A percentile compares a stretch with the other conserved stretches of the same genome.
Conservation (phyloP, 2,113 vertebrate genomes). For the Cyanistes caeruleus region DNA sequence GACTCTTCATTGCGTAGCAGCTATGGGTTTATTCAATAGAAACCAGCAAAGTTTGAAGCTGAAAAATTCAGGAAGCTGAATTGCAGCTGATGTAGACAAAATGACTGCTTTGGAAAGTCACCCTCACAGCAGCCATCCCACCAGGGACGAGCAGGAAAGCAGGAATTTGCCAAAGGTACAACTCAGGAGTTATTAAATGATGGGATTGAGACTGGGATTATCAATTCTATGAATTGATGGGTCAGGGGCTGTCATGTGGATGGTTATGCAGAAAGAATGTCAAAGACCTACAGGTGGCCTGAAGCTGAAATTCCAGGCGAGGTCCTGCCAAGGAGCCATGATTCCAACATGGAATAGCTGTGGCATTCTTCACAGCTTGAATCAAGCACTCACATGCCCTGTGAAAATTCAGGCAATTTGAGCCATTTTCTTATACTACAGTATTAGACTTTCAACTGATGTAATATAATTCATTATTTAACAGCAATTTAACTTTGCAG, state of each 20-base stretch:
- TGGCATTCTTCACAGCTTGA: neutral
- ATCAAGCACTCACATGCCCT: neutral
- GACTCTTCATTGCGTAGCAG: rapidly evolving
- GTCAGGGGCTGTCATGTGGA: neutral
- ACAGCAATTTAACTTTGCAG: neutral
- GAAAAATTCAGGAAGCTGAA: neutral
- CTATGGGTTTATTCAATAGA: neutral
- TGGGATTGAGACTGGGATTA: neutral
- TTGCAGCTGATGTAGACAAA: neutral
- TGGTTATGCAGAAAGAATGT: neutral
- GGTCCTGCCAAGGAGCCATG: neutral
- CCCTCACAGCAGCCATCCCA: neutral
- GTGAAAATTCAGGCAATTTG: neutral
- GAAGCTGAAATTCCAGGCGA: neutral
- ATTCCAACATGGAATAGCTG: neutral
- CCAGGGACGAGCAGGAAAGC: neutral
- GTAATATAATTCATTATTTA: neutral
- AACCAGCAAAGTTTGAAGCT: neutral
- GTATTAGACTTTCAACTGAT: neutral
- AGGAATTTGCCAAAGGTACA: neutral
- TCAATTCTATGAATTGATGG: neutral
- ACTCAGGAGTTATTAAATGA: neutral
- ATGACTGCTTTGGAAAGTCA: neutral
- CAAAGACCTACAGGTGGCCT: neutral
- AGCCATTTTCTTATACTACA: neutral